These are phyloP conservation scores for Meleagris gallopavo DNA, from an alignment of 2,113 vertebrate genomes.

Conservation along the genomic window DNA sequence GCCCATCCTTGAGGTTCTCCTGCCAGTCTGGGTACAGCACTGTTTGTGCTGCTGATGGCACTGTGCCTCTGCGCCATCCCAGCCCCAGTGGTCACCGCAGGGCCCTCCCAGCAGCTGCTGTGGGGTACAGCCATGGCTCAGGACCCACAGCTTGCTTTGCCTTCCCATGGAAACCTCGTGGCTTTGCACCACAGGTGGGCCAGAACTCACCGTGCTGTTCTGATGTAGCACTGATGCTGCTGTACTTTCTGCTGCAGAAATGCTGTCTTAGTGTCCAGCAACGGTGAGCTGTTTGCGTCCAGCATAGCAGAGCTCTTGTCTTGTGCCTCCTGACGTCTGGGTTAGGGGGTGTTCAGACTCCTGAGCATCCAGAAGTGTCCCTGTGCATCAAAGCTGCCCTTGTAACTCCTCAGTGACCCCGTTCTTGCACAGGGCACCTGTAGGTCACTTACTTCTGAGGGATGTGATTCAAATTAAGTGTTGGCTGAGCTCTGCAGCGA, in stretches of 20 bases:
- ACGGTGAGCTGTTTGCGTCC: neutral
- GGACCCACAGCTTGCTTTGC: neutral
- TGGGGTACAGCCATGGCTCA: neutral
- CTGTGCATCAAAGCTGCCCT: neutral
- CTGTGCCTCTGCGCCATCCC: neutral
- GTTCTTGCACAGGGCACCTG: neutral
- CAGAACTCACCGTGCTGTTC: neutral
- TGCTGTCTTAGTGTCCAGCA: too few relatives aligned
- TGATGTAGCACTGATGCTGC: neutral
- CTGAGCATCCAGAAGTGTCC: neutral
- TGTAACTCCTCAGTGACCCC: neutral
- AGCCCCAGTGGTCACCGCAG: neutral
- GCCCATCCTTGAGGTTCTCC: neutral
- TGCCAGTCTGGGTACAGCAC: neutral
- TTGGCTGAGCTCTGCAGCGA: neutral
- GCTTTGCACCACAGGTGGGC: neutral
- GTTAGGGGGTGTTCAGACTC: neutral
- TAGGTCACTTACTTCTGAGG: neutral
- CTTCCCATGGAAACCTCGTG: neutral
- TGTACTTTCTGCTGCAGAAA: neutral
- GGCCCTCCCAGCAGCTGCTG: neutral
- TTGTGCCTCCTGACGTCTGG: too few relatives aligned
- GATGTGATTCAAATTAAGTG: neutral
- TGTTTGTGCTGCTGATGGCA: neutral
- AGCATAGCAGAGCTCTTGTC: neutral